phyloP scores from a whole-genome alignment of 1,140 invertebrate genomes.

The Nasonia vitripennis region DNA sequence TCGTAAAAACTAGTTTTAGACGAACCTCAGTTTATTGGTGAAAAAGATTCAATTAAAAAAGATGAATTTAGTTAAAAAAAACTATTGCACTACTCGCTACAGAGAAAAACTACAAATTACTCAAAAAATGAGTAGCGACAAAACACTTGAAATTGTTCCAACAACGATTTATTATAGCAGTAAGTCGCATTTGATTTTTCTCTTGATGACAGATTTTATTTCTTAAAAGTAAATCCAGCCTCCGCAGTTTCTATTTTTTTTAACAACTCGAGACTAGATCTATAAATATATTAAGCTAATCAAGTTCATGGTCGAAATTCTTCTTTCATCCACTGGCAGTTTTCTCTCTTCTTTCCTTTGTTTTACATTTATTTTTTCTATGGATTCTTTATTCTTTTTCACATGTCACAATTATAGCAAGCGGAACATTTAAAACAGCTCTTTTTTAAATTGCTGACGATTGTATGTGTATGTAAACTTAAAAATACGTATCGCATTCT shows the following conservation, averaged over 20 bases:
- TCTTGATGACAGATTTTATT: slow-evolving; percentile 40
- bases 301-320: slow-evolving; percentile 37
- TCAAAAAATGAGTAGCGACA: slow-evolving; percentile 38
- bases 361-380: slow-evolving; percentile 18
- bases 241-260: slow-evolving; percentile 31
- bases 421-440: slow-evolving; percentile 48
- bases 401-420: slow-evolving; percentile 36
- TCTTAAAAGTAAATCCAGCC: slow-evolving; percentile 46
- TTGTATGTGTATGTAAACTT: slow-evolving; percentile 34
- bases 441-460: slow-evolving; percentile 35
- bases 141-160: slow-evolving; percentile 48
- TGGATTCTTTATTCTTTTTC: slow-evolving; percentile 38
- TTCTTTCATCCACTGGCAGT: slow-evolving; percentile 41
- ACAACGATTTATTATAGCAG: slow-evolving; percentile 58
- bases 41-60: not conserved
- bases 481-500: slow-evolving; percentile 43
- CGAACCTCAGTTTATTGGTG: not conserved
- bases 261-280: slow-evolving; percentile 47
- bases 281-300: slow-evolving; percentile 47
- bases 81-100: not conserved
- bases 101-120: slow-evolving; percentile 1
- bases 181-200: slow-evolving; percentile 53
- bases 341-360: slow-evolving; percentile 17
- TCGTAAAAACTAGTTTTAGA: not conserved
- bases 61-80: not conserved